A percentile compares a stretch with the other conserved stretches of the same genome.
Evolutionary conservation across 1,140 invertebrate genomes (phyloP).

Genomic region (Drosophila busckii): DNA sequence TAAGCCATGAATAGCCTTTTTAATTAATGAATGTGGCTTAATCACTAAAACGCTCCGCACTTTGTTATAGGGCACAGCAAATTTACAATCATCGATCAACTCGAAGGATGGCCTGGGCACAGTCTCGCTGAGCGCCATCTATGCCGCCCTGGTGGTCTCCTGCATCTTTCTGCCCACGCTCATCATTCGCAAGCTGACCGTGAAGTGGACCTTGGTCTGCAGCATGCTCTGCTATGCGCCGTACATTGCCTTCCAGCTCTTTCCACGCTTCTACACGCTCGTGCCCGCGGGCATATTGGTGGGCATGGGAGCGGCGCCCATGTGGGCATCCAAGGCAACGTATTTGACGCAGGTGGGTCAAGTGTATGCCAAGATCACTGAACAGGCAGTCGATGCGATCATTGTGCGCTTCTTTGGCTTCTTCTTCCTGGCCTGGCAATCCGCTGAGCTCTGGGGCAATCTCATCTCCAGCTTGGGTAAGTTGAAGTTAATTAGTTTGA

Average conservation of each 20-base stretch:
- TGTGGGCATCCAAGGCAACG: constrained; percentile 98
- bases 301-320: constrained; percentile 95
- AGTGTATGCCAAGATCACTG: constrained; percentile 92
- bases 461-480: constrained; percentile 91
- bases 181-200: constrained; percentile 92
- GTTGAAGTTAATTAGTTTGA: too few species aligned
- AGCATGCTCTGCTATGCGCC: constrained; percentile 95
- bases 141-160: constrained; percentile 92
- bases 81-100: constrained; percentile 93
- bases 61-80: constrained; percentile 87
- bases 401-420: constrained; percentile 98
- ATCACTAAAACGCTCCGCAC: background rate
- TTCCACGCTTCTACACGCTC: constrained; percentile 91
- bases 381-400: constrained; percentile 92
- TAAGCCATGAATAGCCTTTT: constrained; percentile 23
- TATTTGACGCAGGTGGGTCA: constrained; percentile 96
- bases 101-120: constrained; percentile 90
- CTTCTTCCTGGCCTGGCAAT: constrained; percentile 98
- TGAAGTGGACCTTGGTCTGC: constrained; percentile 95
- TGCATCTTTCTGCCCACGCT: constrained; percentile 96
- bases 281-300: constrained; percentile 93
- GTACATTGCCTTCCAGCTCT: constrained; percentile 96
- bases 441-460: constrained; percentile 96
- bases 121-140: constrained; percentile 91
- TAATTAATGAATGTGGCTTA: background rate